These are phyloP conservation scores for Eupithecia subfuscata DNA, from an alignment of 2,888 invertebrate species.

Conservation along the genomic window DNA sequence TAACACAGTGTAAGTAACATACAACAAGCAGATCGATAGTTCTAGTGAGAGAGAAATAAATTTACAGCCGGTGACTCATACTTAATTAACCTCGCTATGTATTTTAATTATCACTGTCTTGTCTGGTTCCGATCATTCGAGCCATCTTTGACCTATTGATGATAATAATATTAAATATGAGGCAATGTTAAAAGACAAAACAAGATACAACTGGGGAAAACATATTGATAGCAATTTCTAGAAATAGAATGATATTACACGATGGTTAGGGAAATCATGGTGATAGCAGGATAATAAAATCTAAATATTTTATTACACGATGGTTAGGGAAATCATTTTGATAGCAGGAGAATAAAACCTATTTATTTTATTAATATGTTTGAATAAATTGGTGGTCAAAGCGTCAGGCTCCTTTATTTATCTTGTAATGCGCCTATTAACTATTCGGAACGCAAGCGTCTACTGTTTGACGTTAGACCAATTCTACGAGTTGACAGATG, in stretches of 20 bases:
- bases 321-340: not conserved
- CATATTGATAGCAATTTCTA: not conserved
- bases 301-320: too few relatives aligned
- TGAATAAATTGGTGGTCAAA: too few relatives aligned
- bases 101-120: not conserved
- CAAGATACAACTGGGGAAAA: not conserved
- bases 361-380: too few relatives aligned
- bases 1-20: not conserved
- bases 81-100: not conserved
- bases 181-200: not conserved
- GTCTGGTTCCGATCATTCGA: slow-evolving; percentile 1
- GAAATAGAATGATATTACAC: too few relatives aligned
- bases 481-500: too few relatives aligned
- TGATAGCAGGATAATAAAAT: not conserved
- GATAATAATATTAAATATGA: slow-evolving; percentile 2
- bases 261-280: not conserved
- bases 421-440: too few relatives aligned
- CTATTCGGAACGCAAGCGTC: too few relatives aligned
- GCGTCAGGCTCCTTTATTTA: too few relatives aligned
- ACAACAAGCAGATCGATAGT: not conserved
- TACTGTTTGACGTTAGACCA: too few relatives aligned
- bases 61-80: not conserved
- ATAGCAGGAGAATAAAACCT: not conserved
- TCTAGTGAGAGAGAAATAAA: not conserved
- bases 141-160: not conserved